Evolutionary conservation across 2,797 vertebrate genomes (phyloP).

Genomic region (Chelon labrosus): DNA sequence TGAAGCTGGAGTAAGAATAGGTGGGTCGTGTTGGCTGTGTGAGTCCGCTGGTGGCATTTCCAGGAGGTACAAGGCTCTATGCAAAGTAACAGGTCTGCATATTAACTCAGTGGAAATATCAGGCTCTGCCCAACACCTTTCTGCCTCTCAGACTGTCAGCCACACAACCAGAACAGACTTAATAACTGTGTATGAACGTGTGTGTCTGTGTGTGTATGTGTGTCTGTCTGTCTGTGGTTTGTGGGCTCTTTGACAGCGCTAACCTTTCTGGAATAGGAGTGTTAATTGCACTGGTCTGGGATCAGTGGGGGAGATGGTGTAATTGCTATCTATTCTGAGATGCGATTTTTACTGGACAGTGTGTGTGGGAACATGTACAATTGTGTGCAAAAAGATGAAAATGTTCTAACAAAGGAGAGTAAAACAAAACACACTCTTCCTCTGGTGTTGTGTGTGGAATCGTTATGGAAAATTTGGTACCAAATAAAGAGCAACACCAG

Average conservation of each 20-base stretch:
- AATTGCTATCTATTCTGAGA: slow-evolving; percentile 70
- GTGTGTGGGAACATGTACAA: neutral
- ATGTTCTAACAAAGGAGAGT: neutral
- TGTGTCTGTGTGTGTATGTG: slow-evolving; percentile 39
- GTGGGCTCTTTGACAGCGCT: slow-evolving; percentile 74
- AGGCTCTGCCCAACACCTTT: slow-evolving; percentile 66
- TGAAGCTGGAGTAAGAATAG: slow-evolving; percentile 37
- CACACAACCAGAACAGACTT: slow-evolving; percentile 63
- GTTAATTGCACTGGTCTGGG: slow-evolving; percentile 80
- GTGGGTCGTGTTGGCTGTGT: slow-evolving; percentile 25
- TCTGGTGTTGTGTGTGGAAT: neutral
- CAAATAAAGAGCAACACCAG: neutral
- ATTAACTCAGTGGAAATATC: slow-evolving; percentile 76
- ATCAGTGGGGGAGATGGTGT: slow-evolving; percentile 70
- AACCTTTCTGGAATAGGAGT: slow-evolving; percentile 81
- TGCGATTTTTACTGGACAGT: slow-evolving; percentile 49
- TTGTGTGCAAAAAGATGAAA: slow-evolving; percentile 23
- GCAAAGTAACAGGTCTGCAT: slow-evolving; percentile 74
- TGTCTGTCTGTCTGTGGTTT: slow-evolving; percentile 18
- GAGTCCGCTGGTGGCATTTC: slow-evolving; percentile 58
- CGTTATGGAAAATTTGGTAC: neutral
- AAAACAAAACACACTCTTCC: neutral
- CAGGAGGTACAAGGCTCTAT: slow-evolving; percentile 53
- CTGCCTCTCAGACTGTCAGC: slow-evolving; percentile 61
- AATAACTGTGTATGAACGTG: slow-evolving; percentile 65